These are phyloP conservation scores for Neostethus bicornis DNA, from an alignment of 2,797 vertebrate species.

Conservation along the genomic window DNA sequence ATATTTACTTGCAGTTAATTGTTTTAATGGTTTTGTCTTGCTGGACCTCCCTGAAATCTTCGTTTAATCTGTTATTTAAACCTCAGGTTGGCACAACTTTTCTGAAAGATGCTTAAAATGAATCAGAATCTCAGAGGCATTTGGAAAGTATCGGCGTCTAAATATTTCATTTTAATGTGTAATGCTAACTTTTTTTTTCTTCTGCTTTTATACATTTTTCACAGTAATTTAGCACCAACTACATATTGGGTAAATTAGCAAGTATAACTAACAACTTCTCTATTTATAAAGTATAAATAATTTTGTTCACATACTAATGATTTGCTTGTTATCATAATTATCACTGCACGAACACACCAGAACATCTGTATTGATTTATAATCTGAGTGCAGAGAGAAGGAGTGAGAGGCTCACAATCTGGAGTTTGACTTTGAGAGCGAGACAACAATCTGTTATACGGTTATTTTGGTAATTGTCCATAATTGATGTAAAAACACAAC, in stretches of 20 bases:
- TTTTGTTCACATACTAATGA: slow-evolving; percentile 81
- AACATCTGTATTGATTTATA: slow-evolving; percentile 84
- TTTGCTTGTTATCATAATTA: slow-evolving; percentile 82
- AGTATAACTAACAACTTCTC: slow-evolving; percentile 65
- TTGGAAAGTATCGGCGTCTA: too few relatives aligned
- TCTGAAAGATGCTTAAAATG: too few relatives aligned
- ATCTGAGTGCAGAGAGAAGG: slow-evolving; percentile 62
- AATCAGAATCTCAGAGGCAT: too few relatives aligned
- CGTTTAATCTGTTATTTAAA: too few relatives aligned
- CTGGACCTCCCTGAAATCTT: too few relatives aligned
- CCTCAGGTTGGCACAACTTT: slow-evolving; percentile 36
- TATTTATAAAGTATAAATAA: slow-evolving; percentile 71
- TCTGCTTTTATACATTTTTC: too few relatives aligned
- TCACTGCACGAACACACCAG: slow-evolving; percentile 72
- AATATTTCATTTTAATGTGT: too few relatives aligned
- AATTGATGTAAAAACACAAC: slow-evolving; percentile 78
- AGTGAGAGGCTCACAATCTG: slow-evolving; percentile 77
- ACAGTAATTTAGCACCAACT: slow-evolving; percentile 53
- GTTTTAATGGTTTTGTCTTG: too few relatives aligned
- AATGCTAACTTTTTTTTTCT: too few relatives aligned
- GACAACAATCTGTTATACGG: slow-evolving; percentile 82
- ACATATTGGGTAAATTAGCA: slow-evolving; percentile 66
- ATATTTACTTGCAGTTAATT: too few relatives aligned
- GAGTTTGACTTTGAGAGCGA: slow-evolving; percentile 66
- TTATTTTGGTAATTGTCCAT: slow-evolving; percentile 82